Percentiles rank a stretch among this genome's conserved stretches.
phyloP scores from a whole-genome alignment of 2,797 vertebrate genomes.

The Eleutherodactylus coqui region DNA sequence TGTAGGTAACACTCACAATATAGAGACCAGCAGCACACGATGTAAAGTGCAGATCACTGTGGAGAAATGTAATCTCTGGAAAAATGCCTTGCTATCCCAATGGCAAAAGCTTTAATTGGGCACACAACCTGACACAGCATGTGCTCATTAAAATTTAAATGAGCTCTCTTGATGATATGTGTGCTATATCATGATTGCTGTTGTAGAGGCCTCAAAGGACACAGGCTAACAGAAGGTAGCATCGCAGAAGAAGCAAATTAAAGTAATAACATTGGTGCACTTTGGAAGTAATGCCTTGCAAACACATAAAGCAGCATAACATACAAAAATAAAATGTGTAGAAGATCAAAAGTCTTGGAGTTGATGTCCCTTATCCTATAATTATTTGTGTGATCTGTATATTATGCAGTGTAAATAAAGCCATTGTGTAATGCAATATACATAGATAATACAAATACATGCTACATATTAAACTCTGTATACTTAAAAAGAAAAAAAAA shows the following conservation, averaged over 20 bases:
- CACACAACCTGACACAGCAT: slow-evolving; percentile 59
- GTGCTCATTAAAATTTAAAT: slow-evolving; percentile 64
- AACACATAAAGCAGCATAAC: not conserved
- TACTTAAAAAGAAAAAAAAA: not conserved
- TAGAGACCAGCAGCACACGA: slow-evolving; percentile 34
- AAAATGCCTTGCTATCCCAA: slow-evolving; percentile 53
- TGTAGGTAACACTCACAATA: slow-evolving; percentile 55
- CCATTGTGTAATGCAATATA: not conserved
- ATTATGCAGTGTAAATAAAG: not conserved
- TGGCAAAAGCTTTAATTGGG: slow-evolving; percentile 60
- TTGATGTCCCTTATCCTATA: not conserved
- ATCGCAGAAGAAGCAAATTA: slow-evolving; percentile 45
- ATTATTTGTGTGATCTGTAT: not conserved
- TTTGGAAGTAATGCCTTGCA: slow-evolving; percentile 17
- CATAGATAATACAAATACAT: not conserved
- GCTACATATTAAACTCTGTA: not conserved
- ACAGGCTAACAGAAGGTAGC: slow-evolving; percentile 50
- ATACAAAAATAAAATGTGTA: not conserved
- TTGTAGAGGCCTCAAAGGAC: slow-evolving; percentile 52
- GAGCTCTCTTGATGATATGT: slow-evolving; percentile 61
- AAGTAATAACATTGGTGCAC: slow-evolving; percentile 36
- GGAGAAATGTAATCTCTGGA: slow-evolving; percentile 53
- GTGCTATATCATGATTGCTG: slow-evolving; percentile 55
- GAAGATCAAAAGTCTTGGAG: not conserved
- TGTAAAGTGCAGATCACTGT: slow-evolving; percentile 52